Evolutionary conservation across 2,888 invertebrate species (phyloP).

Genomic region (Euzophera pinguis): DNA sequence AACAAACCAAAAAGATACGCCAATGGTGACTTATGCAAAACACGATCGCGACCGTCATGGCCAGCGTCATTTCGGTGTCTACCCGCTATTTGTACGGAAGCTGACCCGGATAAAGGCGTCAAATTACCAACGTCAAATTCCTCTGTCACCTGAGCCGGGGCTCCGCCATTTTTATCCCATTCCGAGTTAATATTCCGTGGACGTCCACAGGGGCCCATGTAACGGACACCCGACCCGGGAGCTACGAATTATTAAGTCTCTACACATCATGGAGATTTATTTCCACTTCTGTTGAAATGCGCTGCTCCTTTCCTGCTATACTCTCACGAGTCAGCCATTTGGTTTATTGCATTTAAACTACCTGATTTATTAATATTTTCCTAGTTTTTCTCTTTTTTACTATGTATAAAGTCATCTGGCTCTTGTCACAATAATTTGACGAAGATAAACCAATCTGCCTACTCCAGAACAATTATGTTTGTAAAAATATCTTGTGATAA

Average conservation of each 20-base stretch:
- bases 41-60: conserved; percentile 30
- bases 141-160: conserved; percentile 63
- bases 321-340: conserved; percentile 11
- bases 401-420: no score
- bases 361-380: conserved; percentile 25
- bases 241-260: conserved; percentile 51
- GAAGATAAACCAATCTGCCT: no score
- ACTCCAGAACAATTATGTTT: no score
- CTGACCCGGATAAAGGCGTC: conserved; percentile 70
- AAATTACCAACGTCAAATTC: conserved; percentile 71
- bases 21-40: conserved; percentile 45
- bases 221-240: conserved; percentile 56
- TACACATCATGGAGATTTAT: conserved; percentile 28
- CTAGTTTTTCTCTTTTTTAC: background rate
- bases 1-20: background rate
- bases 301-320: conserved; percentile 14
- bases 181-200: conserved; percentile 69
- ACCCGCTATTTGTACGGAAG: conserved; percentile 55
- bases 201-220: conserved; percentile 58
- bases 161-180: conserved; percentile 67
- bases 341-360: conserved; percentile 8
- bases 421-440: no score
- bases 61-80: conserved; percentile 39
- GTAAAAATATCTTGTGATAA: no score
- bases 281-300: conserved; percentile 25